These are phyloP conservation scores for Cathartes aura DNA, from an alignment of 2,113 vertebrate genomes.

Conservation along the genomic window DNA sequence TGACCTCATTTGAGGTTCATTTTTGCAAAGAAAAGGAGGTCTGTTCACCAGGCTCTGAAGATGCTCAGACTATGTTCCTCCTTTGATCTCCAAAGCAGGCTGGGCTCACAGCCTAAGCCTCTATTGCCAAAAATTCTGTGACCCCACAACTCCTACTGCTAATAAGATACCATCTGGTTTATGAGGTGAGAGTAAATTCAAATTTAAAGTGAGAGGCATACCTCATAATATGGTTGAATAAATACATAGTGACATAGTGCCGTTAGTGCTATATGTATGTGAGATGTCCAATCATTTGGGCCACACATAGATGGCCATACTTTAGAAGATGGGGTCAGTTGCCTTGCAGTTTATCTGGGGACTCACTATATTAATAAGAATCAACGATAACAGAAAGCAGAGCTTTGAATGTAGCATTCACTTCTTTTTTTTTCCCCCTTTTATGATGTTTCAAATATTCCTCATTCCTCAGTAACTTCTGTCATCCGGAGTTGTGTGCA, in stretches of 20 bases:
- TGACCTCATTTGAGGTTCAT: conserved; percentile 13
- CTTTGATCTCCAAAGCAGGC: conserved; percentile 36
- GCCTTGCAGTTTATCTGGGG: neutral
- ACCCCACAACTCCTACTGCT: conserved; percentile 1
- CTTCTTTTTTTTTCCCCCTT: neutral
- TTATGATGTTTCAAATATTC: conserved; percentile 21
- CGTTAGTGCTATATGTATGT: neutral
- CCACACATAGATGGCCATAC: neutral
- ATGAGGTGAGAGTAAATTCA: neutral
- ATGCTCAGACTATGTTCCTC: neutral
- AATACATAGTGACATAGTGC: neutral
- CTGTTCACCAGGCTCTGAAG: conserved; percentile 33
- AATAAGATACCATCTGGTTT: conserved; percentile 18
- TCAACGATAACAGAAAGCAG: neutral
- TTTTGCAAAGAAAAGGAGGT: conserved; percentile 7
- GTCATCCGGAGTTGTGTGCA: neutral
- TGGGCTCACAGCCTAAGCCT: neutral
- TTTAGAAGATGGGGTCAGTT: neutral
- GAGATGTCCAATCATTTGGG: neutral
- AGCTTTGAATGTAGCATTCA: neutral
- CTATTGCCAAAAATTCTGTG: conserved; percentile 32
- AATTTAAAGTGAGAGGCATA: neutral
- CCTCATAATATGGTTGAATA: neutral
- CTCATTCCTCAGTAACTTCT: conserved; percentile 31
- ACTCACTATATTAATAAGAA: neutral